Evolutionary conservation across 2,797 vertebrate species (phyloP), one percentile per base, ranked within the genome.

Genomic region (Falco biarmicus): DNA sequence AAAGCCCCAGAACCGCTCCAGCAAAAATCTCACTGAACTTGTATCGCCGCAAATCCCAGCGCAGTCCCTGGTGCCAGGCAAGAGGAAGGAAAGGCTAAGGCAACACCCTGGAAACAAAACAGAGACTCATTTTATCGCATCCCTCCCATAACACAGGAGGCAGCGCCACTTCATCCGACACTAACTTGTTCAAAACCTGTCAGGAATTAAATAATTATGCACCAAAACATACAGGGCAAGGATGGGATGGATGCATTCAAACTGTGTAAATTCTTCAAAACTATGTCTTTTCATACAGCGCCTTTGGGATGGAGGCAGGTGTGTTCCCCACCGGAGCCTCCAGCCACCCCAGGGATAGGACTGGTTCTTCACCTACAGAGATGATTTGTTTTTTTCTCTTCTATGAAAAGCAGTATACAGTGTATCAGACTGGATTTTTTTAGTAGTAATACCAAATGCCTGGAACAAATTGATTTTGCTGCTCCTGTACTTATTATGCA

Each of bases 381-480:
- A 9, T 9, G 5, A 7, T 2, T 21, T 18, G 14, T 31, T 29
- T 16, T n/a, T 29, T 20, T 18, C 28, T 13, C 26, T 5, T 0
- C 13, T 29, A 0, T 24, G 3, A 10, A 9, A 74, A 39, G 19
- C 41, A 41, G 28, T 28, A 39, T 4, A 10, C 2, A 14, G 14
- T 4, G 15, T 9, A 7, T 22, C 48, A 29, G 28, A 15, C 6
- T 0, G 2, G n/a, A 26, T 31, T 15, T 56, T 86, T 48, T 7
- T 5, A 22, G 32, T 1, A 54, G 1, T 31, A 15, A 10, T 29
- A 28, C 24, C 41, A 84, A 91, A 54, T 7, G 66, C 70, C 91
- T 28, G 50, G 70, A 95, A 90, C 64, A 47, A 95, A 82, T 21
- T 60, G 88, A 70, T 94, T 84, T 31, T 71, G 86, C 91, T 95